Evolutionary conservation across 2,797 vertebrate genomes (phyloP), one percentile per base, ranked within the genome.

Genomic region (Intellagama lesueurii): DNA sequence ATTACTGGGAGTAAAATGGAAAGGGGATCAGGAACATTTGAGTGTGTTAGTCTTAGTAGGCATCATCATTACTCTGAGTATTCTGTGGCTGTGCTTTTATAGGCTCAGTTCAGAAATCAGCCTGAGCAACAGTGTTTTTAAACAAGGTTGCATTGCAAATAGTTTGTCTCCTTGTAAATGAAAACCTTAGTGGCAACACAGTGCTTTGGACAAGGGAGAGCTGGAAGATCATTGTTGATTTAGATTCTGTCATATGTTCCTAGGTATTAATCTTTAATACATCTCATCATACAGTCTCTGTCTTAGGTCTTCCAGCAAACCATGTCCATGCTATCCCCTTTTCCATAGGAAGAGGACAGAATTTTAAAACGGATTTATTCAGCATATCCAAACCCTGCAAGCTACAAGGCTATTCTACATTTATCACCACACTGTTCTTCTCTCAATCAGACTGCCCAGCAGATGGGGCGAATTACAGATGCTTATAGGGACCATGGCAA

Each of bases 181-280:
- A 16, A 81, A 89, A 81, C 26, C 3, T 19, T 60, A 32, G 22
- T 44, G 28, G 49, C 68, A 44, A 28, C n/a, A 49, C 30, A 73
- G 5, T 66, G 24, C 40, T 81, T 81, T 64, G 70, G 66, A 73
- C 12, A 35, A 75, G 19, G 40, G 52, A 47, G 52, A 77, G 44
- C 28, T 76, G 22, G 64, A 77, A 28, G 40, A 56, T 52, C 24
- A 3, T 12, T n/a, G 75, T 47, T 44, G 19, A 70, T 44, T 70
- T 73, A 84, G 47, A 56, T 79, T 64, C 47, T 84, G 32, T 84
- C 68, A 73, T 73, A 85, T 47, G 4, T 30, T 24, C 44, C 26
- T 80, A 40, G 56, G 22, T 73, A 72, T 80, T 89, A 81, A 81
- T 68, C 60, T 89, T 85, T 66, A 66, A 83, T 64, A 76, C 47